Evolutionary conservation across 2,888 invertebrate species (phyloP).

Genomic region (Nemurella pictetii): DNA sequence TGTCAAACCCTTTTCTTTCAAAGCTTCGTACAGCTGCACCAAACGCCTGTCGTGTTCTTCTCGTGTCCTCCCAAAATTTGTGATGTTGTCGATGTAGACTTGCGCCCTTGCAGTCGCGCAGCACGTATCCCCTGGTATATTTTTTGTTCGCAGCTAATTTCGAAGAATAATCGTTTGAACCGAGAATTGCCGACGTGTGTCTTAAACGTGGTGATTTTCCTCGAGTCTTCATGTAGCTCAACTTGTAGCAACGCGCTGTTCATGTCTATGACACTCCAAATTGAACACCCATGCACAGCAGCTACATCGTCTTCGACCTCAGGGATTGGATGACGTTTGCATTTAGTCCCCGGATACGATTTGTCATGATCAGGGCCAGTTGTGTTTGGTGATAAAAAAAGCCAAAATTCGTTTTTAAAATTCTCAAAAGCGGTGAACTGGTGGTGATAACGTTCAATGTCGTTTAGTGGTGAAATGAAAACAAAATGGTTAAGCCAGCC

Average conservation of each 20-base stretch:
- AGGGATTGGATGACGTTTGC: background rate
- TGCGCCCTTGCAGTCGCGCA: background rate
- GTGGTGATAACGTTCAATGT: too few relatives aligned
- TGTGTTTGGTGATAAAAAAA: too few relatives aligned
- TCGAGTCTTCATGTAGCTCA: background rate
- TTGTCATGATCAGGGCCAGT: too few relatives aligned
- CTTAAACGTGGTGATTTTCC: background rate
- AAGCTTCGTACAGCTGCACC: background rate
- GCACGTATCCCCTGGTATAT: background rate
- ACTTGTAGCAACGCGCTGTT: background rate
- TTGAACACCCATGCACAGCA: background rate
- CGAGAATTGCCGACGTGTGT: background rate
- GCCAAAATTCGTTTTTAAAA: too few relatives aligned
- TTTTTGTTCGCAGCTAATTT: background rate
- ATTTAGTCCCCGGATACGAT: too few relatives aligned
- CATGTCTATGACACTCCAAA: background rate
- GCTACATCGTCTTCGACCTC: conserved; percentile 6
- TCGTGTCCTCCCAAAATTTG: background rate
- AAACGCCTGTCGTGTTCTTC: background rate
- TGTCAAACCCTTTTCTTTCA: background rate
- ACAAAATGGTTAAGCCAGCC: too few relatives aligned
- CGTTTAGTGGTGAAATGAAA: too few relatives aligned
- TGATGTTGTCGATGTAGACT: conserved; percentile 4
- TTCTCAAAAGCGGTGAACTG: too few relatives aligned
- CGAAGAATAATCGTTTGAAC: background rate